Conservation (phyloP, 2,888 invertebrate genomes). For the Limnephilus marmoratus region DNA sequence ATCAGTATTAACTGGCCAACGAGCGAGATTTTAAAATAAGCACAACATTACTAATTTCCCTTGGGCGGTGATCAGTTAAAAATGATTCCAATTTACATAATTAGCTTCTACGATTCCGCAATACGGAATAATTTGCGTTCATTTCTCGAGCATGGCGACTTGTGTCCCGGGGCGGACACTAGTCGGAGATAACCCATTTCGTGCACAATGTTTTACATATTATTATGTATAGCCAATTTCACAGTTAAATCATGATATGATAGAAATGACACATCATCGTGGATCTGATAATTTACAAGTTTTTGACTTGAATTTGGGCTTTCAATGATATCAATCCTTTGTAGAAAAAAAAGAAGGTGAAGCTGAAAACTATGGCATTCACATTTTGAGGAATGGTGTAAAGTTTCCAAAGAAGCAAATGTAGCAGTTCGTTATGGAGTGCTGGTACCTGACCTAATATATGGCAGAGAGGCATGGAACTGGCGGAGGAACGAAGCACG, state of each 20-base stretch:
- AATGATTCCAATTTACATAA: slow-evolving; percentile 35
- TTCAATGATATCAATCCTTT: neutral
- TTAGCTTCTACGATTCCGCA: slow-evolving; percentile 20
- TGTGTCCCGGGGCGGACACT: slow-evolving; percentile 3
- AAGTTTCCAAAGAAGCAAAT: no score
- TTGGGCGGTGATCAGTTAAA: slow-evolving; percentile 23
- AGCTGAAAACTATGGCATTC: no score
- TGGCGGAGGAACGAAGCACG: no score
- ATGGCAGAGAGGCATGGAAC: no score
- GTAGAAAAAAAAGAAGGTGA: neutral
- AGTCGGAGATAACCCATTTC: neutral
- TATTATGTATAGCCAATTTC: neutral
- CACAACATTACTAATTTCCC: neutral
- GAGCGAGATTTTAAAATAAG: neutral
- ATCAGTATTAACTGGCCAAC: neutral
- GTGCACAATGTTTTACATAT: neutral
- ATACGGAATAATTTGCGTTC: slow-evolving; percentile 16
- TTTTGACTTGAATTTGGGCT: neutral
- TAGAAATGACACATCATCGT: neutral
- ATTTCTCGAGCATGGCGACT: slow-evolving; percentile 18
- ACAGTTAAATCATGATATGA: neutral
- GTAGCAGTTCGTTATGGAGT: no score
- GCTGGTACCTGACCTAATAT: no score
- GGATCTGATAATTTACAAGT: neutral
- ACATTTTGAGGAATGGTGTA: no score